phyloP scores from a whole-genome alignment of 2,113 vertebrate species.

The Epinephelus lanceolatus region DNA sequence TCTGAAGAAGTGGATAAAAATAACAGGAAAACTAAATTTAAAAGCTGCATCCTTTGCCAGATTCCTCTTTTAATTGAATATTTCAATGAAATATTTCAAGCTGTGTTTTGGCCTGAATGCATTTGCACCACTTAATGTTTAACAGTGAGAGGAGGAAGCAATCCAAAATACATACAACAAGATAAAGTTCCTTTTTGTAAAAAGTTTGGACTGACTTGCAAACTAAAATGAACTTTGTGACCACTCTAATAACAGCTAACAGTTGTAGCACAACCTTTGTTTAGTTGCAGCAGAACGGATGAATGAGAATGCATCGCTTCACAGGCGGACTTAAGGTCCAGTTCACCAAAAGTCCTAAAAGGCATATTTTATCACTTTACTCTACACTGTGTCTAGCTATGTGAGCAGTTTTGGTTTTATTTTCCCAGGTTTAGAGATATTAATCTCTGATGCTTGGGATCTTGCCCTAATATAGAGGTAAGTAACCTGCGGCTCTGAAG shows the following conservation, averaged over 20 bases:
- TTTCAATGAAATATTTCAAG: constrained; percentile 43
- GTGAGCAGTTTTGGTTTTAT: no score
- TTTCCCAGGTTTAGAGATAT: neutral
- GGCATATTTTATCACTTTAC: neutral
- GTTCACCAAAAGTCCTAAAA: neutral
- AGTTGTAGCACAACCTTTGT: neutral
- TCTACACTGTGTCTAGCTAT: no score
- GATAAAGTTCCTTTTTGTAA: neutral
- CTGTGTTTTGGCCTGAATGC: constrained; percentile 24
- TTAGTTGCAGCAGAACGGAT: neutral
- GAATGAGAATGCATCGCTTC: neutral
- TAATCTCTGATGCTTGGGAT: neutral
- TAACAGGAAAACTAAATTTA: constrained; percentile 16
- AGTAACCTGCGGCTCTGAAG: no score
- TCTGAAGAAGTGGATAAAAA: constrained; percentile 29
- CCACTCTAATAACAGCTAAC: neutral
- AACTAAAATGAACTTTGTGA: neutral
- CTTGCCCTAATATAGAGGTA: neutral
- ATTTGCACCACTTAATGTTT: constrained; percentile 21
- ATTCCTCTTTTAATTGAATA: constrained; percentile 42
- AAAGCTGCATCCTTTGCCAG: constrained; percentile 25
- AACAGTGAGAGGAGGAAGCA: neutral
- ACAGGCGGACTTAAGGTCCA: neutral
- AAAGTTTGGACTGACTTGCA: neutral
- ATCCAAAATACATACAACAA: constrained; percentile 2